Percentiles rank a stretch among this genome's conserved stretches.
Conservation (phyloP, 2,113 vertebrate genomes). For the Oreocharis arfaki region DNA sequence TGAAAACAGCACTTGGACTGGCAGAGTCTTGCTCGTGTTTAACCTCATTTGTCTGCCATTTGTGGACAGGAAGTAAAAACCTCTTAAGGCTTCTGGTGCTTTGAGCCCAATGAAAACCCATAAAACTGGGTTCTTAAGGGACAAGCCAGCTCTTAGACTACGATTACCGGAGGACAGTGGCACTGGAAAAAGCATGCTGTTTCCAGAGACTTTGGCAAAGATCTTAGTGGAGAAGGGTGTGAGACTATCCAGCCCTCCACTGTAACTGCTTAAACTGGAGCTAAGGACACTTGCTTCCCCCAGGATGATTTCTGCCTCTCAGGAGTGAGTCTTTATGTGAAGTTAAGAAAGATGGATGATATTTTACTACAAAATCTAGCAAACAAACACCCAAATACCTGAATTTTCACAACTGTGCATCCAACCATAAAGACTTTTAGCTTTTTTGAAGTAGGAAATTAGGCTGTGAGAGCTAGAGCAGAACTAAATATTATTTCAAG, state of each 20-base stretch:
- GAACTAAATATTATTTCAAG: neutral
- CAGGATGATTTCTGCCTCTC: neutral
- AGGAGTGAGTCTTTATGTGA: neutral
- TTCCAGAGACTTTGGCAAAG: neutral
- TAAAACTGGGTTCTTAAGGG: neutral
- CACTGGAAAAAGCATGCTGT: neutral
- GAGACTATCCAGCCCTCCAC: neutral
- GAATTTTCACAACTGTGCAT: neutral
- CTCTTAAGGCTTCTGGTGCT: neutral
- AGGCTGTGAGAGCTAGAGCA: neutral
- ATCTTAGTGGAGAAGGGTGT: neutral
- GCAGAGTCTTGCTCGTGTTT: neutral
- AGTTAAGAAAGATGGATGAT: neutral
- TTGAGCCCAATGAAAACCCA: neutral
- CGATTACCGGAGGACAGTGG: neutral
- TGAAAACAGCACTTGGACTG: neutral
- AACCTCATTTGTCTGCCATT: neutral
- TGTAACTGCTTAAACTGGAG: neutral
- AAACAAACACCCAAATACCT: neutral
- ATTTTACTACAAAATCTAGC: neutral
- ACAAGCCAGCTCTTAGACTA: neutral
- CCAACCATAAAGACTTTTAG: neutral
- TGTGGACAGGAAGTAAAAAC: neutral
- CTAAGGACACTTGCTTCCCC: neutral
- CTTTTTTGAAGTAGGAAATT: neutral